Evolutionary conservation across 2,113 vertebrate species (phyloP).

Genomic region (Takifugu bimaculatus): DNA sequence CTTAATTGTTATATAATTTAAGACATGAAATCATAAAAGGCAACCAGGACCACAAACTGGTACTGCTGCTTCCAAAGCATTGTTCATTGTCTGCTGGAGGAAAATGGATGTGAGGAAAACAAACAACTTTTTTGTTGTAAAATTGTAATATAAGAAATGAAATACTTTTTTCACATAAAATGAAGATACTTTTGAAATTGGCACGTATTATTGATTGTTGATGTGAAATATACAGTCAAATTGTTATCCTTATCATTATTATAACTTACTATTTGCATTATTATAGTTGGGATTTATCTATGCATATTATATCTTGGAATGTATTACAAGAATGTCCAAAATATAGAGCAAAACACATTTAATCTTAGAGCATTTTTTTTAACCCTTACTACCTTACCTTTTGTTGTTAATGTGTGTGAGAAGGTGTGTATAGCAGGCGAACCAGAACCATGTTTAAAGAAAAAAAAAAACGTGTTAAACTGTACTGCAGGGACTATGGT

Average conservation of each 20-base stretch:
- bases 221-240: slow-evolving; percentile 38
- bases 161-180: slow-evolving; percentile 54
- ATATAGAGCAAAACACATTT: slow-evolving; percentile 59
- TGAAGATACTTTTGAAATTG: slow-evolving; percentile 54
- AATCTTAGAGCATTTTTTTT: slow-evolving; percentile 51
- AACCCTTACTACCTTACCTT: slow-evolving; percentile 40
- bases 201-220: slow-evolving; percentile 64
- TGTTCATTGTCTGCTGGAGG: slow-evolving; percentile 58
- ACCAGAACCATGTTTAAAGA: too few relatives aligned
- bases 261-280: slow-evolving; percentile 48
- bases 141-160: slow-evolving; percentile 48
- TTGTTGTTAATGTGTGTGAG: slow-evolving; percentile 37
- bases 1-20: slow-evolving; percentile 64
- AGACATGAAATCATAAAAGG: slow-evolving; percentile 54
- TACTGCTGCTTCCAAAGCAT: slow-evolving; percentile 54
- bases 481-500: too few relatives aligned
- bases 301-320: slow-evolving; percentile 72
- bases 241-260: too few relatives aligned
- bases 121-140: slow-evolving; percentile 50
- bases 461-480: too few relatives aligned
- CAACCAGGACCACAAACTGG: slow-evolving; percentile 61
- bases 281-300: slow-evolving; percentile 67
- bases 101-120: slow-evolving; percentile 56
- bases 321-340: slow-evolving; percentile 55
- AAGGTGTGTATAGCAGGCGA: slow-evolving; percentile 9